A percentile compares a stretch with the other conserved stretches of the same genome.
phyloP scores from a whole-genome alignment of 2,113 vertebrate genomes.

The Nibea albiflora region DNA sequence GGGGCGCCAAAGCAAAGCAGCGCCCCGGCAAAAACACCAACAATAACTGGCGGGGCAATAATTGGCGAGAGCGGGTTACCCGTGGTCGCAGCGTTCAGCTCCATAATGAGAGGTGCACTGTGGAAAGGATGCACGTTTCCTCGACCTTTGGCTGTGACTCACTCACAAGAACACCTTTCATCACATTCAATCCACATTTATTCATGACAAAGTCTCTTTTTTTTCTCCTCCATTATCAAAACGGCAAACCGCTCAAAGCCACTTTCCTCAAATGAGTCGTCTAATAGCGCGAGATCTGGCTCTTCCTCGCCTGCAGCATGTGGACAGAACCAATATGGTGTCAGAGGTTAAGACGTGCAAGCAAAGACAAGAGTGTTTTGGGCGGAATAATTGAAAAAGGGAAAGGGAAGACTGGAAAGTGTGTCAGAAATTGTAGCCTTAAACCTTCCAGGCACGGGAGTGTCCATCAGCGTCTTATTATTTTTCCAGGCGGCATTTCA shows the following conservation, averaged over 20 bases:
- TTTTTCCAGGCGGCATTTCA: not conserved
- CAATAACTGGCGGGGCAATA: slow-evolving; percentile 66
- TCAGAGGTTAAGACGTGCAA: not conserved
- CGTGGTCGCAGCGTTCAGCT: slow-evolving; percentile 33
- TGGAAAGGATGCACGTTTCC: slow-evolving; percentile 18
- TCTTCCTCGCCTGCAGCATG: slow-evolving; percentile 1
- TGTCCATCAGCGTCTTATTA: slow-evolving; percentile 1
- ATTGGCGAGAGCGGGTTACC: slow-evolving; percentile 47
- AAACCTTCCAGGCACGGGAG: not conserved
- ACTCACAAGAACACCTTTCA: not conserved
- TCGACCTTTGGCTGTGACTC: slow-evolving; percentile 13
- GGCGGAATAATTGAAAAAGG: not conserved
- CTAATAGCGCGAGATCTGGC: not conserved
- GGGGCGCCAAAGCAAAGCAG: slow-evolving; percentile 24
- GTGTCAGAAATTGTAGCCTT: no score
- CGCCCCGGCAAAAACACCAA: slow-evolving; percentile 39
- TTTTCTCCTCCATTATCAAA: no score
- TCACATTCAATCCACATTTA: not conserved
- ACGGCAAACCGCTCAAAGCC: no score
- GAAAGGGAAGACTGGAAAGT: not conserved
- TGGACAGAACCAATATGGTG: not conserved
- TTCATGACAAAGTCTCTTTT: no score
- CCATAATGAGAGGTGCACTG: slow-evolving; percentile 16
- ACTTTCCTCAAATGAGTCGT: slow-evolving; percentile 3
- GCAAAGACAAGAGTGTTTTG: not conserved